Percentiles rank a stretch among this genome's conserved stretches.
Evolutionary conservation across 2,888 invertebrate species (phyloP).

Genomic region (Serrognathus titanus): DNA sequence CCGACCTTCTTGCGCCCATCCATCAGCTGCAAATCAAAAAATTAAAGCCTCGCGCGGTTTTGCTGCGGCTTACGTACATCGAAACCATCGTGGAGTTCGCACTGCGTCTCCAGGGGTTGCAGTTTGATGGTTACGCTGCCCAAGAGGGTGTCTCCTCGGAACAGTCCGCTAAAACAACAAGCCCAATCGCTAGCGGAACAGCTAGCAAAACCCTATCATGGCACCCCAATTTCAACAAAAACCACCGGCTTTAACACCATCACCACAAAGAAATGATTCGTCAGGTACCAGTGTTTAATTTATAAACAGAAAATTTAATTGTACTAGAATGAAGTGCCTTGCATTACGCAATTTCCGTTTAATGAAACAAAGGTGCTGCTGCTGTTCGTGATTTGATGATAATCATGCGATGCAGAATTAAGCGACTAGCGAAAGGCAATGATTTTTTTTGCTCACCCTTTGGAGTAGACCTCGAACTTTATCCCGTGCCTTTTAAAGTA

Average conservation of each 20-base stretch:
- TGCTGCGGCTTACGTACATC: slow-evolving; percentile 66
- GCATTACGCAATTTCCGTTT: no score
- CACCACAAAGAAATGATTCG: no score
- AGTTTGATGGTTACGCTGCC: slow-evolving; percentile 83
- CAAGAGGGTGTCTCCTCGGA: slow-evolving; percentile 81
- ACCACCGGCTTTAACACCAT: no score
- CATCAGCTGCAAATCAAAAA: slow-evolving; percentile 64
- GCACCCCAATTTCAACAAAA: slow-evolving; percentile 5
- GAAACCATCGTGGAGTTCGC: slow-evolving; percentile 87
- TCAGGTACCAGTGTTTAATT: no score
- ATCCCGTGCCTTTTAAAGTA: slow-evolving; percentile 85
- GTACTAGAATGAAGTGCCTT: no score
- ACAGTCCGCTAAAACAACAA: slow-evolving; percentile 87
- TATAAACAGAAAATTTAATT: no score
- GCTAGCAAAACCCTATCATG: slow-evolving; percentile 38
- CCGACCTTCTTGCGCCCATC: slow-evolving; percentile 86
- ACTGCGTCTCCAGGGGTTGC: slow-evolving; percentile 82
- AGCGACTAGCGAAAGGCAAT: background rate
- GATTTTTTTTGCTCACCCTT: slow-evolving; percentile 68
- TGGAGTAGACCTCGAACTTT: slow-evolving; percentile 88
- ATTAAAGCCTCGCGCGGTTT: background rate
- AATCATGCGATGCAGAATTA: no score
- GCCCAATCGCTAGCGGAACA: slow-evolving; percentile 46
- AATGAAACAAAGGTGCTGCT: no score
- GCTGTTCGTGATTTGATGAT: no score